phyloP scores from a whole-genome alignment of 1,140 invertebrate species.

The Meteorus sp. region DNA sequence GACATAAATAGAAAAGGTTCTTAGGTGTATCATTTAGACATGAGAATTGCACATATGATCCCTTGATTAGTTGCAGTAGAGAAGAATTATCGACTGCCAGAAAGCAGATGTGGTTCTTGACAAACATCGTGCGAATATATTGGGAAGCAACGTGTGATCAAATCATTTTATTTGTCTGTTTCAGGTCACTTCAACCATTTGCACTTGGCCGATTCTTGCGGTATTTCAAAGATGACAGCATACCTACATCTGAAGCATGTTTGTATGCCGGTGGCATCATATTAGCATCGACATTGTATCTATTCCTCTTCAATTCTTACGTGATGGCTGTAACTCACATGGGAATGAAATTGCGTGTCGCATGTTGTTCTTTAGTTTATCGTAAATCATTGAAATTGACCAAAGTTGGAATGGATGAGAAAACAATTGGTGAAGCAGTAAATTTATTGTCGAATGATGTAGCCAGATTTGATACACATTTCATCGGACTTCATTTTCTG shows the following conservation, averaged over 20 bases:
- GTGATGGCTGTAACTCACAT: slow-evolving; percentile 73
- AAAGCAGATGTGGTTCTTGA: too few species aligned
- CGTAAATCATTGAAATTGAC: slow-evolving; percentile 71
- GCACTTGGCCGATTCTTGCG: slow-evolving; percentile 70
- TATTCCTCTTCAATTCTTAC: slow-evolving; percentile 77
- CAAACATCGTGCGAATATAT: too few species aligned
- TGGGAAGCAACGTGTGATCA: too few species aligned
- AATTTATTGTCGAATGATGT: slow-evolving; percentile 88
- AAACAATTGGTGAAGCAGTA: slow-evolving; percentile 81
- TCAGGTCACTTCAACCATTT: slow-evolving; percentile 70
- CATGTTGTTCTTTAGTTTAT: slow-evolving; percentile 80
- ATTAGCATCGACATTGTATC: slow-evolving; percentile 63
- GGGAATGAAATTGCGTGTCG: slow-evolving; percentile 76
- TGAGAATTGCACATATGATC: too few species aligned
- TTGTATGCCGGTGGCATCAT: slow-evolving; percentile 72
- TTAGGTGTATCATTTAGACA: too few species aligned
- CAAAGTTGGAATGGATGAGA: slow-evolving; percentile 72
- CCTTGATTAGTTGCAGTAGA: too few species aligned
- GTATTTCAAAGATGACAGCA: slow-evolving; percentile 71
- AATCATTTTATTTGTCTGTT: too few species aligned
- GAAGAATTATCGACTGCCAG: too few species aligned
- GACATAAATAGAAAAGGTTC: too few species aligned
- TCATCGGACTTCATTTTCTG: slow-evolving; percentile 69
- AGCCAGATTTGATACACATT: slow-evolving; percentile 69
- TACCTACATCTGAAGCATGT: too few species aligned